Evolutionary conservation across 2,113 vertebrate species (phyloP).

Genomic region (Anarhynchus alexandrinus): DNA sequence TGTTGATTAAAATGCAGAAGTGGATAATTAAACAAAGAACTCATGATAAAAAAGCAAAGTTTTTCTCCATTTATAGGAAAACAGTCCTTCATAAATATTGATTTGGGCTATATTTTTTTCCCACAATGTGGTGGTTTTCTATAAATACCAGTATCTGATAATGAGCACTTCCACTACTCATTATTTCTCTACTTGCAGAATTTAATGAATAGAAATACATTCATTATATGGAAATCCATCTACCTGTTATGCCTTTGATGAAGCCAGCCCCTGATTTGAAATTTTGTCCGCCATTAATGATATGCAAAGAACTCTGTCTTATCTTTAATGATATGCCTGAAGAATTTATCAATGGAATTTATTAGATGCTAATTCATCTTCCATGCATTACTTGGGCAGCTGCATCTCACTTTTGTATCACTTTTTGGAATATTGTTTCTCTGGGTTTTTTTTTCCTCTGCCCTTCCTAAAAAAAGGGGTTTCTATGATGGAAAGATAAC

Average conservation of each 20-base stretch:
- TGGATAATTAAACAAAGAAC: neutral
- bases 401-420: neutral
- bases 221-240: constrained; percentile 64
- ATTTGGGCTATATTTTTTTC: neutral
- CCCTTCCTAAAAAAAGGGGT: neutral
- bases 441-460: neutral
- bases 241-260: constrained; percentile 57
- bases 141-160: constrained; percentile 58
- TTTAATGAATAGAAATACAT: constrained; percentile 70
- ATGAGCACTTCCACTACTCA: constrained; percentile 33
- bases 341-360: constrained; percentile 57
- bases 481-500: neutral
- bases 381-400: neutral
- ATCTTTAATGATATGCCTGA: constrained; percentile 57
- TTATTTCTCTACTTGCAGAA: constrained; percentile 60
- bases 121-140: neutral
- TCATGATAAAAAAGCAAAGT: neutral
- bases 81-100: constrained; percentile 29
- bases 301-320: constrained; percentile 38
- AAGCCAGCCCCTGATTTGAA: constrained; percentile 34
- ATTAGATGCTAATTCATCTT: constrained; percentile 29
- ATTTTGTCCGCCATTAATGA: constrained; percentile 54
- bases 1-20: constrained; percentile 45
- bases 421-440: neutral
- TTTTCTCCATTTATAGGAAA: constrained; percentile 27